These are phyloP conservation scores for Colletes gigas DNA, from an alignment of 1,140 invertebrate species.

Conservation along the genomic window DNA sequence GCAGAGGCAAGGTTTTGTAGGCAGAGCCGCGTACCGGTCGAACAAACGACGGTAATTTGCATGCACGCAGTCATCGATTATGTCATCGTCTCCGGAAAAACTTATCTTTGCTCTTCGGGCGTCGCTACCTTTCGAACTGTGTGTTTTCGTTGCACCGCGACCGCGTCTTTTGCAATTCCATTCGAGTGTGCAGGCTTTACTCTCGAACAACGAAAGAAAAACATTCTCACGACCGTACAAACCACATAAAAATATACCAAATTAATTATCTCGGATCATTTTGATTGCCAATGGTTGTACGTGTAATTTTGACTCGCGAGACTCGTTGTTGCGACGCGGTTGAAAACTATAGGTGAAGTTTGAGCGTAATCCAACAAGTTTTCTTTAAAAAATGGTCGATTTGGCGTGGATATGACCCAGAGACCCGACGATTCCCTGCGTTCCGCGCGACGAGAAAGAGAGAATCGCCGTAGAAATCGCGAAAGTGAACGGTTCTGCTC, in stretches of 20 bases:
- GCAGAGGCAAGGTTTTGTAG: constrained; percentile 2
- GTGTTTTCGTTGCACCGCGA: background rate
- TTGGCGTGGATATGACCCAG: background rate
- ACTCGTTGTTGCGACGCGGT: too few species aligned
- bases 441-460: background rate
- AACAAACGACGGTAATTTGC: constrained; percentile 20
- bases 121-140: background rate
- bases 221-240: too few species aligned
- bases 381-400: too few species aligned
- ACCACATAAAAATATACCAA: too few species aligned
- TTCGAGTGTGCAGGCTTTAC: background rate
- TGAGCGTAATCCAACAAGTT: too few species aligned
- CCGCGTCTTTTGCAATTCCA: too few species aligned
- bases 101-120: background rate
- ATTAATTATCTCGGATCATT: too few species aligned
- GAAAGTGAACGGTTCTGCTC: constrained; percentile 40
- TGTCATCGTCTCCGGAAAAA: constrained; percentile 19
- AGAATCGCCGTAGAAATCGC: constrained; percentile 32
- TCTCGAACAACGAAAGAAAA: too few species aligned
- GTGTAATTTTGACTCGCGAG: too few species aligned
- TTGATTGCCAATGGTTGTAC: too few species aligned
- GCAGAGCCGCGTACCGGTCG: background rate
- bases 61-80: constrained; percentile 35
- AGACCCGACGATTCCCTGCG: background rate
- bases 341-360: too few species aligned